Percentiles rank a stretch among this genome's conserved stretches.
Evolutionary conservation across 2,888 invertebrate genomes (phyloP).

Genomic region (Xestoiulus laeticollis): DNA sequence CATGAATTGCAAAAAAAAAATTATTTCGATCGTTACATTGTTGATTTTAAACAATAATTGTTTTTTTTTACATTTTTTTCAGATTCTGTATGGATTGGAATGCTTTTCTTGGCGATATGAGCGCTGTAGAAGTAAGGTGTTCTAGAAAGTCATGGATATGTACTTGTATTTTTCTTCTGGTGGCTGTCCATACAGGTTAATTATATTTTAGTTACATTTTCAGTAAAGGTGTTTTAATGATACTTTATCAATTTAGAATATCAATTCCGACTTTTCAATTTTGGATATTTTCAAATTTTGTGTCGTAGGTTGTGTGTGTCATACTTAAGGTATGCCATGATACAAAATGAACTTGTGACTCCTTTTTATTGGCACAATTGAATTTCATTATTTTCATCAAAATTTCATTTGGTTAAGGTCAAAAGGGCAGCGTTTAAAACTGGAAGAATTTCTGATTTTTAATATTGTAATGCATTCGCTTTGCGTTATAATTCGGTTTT

Average conservation of each 20-base stretch:
- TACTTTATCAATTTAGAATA: background rate
- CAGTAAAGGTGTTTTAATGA: background rate
- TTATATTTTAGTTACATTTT: background rate
- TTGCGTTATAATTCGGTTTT: background rate
- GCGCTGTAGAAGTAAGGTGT: background rate
- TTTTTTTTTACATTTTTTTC: background rate
- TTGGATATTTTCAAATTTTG: background rate
- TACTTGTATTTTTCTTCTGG: background rate
- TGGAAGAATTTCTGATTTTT: background rate
- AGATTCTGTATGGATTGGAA: constrained; percentile 46
- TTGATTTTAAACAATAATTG: background rate
- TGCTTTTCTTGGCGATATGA: constrained; percentile 6
- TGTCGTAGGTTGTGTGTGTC: too few species aligned
- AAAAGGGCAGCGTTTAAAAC: background rate
- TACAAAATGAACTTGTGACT: constrained; percentile 7
- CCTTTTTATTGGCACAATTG: background rate
- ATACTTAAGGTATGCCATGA: background rate
- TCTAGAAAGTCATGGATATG: background rate
- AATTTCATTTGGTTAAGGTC: background rate
- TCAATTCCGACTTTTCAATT: background rate
- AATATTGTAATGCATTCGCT: background rate
- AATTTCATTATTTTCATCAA: background rate
- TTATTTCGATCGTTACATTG: background rate
- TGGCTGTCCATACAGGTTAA: background rate
- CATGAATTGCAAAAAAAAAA: background rate